phyloP scores from a whole-genome alignment of 30 jellyfish, hydroid and myxozoan genomes.

The Chironex yamaguchii region DNA sequence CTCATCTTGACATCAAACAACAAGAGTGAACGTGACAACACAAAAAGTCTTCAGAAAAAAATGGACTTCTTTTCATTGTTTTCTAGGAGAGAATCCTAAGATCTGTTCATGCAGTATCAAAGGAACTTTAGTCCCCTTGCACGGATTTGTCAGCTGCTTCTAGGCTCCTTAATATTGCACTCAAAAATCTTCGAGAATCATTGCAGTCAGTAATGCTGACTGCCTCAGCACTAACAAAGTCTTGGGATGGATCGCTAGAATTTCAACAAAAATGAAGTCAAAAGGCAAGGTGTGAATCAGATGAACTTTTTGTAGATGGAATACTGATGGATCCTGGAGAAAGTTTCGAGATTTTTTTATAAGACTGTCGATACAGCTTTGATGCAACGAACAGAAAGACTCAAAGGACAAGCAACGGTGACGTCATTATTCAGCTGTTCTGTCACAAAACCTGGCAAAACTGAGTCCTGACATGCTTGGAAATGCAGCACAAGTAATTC shows the following conservation, averaged over 20 bases:
- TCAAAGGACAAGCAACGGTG: slow-evolving; percentile 24
- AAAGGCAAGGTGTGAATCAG: slow-evolving; percentile 17
- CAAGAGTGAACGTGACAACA: slow-evolving; percentile 4
- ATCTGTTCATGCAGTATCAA: background rate
- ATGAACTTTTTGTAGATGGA: slow-evolving; percentile 22
- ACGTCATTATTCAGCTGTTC: slow-evolving; percentile 1
- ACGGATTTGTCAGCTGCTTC: too few species aligned
- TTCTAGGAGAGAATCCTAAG: too few species aligned
- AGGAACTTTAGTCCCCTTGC: slow-evolving; percentile 1
- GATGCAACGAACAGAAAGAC: too few species aligned
- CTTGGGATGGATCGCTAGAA: too few species aligned
- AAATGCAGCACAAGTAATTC: background rate
- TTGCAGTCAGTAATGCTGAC: too few species aligned
- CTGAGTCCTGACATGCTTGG: background rate
- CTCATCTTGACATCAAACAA: slow-evolving; percentile 8
- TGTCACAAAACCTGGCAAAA: slow-evolving; percentile 11
- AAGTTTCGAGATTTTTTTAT: too few species aligned
- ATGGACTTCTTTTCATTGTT: too few species aligned
- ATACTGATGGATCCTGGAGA: slow-evolving; percentile 9
- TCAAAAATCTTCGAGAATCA: slow-evolving; percentile 14
- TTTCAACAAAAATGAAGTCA: slow-evolving; percentile 13
- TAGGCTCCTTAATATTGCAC: too few species aligned
- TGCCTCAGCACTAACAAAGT: too few species aligned
- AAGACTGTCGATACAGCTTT: slow-evolving; percentile 36
- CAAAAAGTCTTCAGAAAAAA: background rate